Evolutionary conservation across 1,140 invertebrate species (phyloP).

Genomic region (Trichonephila clavipes): DNA sequence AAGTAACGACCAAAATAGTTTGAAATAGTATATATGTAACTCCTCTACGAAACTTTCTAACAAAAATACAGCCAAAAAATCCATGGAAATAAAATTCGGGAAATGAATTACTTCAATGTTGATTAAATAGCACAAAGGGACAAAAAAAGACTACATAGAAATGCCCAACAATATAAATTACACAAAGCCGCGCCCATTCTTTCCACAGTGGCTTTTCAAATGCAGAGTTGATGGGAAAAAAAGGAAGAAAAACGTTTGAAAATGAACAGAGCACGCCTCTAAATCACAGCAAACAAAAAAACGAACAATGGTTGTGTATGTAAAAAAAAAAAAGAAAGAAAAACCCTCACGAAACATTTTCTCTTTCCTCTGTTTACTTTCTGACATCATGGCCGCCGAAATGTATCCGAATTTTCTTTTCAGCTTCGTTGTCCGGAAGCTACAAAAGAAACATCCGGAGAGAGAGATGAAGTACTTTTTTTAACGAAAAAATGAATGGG

Average conservation of each 20-base stretch:
- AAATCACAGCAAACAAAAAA: constrained; percentile 22
- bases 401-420: constrained; percentile 19
- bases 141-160: constrained; percentile 9
- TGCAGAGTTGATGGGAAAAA: not conserved
- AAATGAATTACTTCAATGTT: not conserved
- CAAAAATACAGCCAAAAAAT: too few relatives aligned
- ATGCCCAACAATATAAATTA: not conserved
- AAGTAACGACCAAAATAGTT: too few relatives aligned
- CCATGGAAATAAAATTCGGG: not conserved
- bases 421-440: not conserved
- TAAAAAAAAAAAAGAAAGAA: not conserved
- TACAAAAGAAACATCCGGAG: constrained; percentile 1
- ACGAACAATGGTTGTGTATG: not conserved
- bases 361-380: constrained; percentile 8
- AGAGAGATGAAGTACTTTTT: not conserved
- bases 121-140: not conserved
- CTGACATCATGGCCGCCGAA: constrained; percentile 23
- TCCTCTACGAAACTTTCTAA: too few relatives aligned
- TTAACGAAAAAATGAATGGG: not conserved
- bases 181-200: constrained; percentile 3
- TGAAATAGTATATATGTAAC: too few relatives aligned
- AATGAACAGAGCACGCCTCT: not conserved
- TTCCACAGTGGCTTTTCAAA: not conserved
- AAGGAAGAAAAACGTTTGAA: not conserved
- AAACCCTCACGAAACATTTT: not conserved